Evolutionary conservation across 2,888 invertebrate species (phyloP), one percentile per base, ranked within the genome.

Genomic region (Andrena praecox): DNA sequence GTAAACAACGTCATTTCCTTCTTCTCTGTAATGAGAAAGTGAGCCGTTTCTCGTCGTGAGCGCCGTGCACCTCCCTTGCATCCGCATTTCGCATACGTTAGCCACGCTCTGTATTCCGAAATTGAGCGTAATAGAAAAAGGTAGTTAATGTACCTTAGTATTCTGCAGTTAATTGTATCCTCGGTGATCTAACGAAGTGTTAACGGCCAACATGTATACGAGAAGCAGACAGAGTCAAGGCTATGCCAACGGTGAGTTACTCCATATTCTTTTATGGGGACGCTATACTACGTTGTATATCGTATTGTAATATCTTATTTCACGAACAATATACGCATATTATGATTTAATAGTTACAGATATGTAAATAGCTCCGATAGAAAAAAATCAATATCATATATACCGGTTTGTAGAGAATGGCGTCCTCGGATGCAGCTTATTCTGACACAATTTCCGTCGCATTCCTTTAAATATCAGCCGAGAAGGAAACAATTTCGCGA

Each of bases 221-320:
- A 86, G 90, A 72, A 89, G 66, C 52, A 86, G 89, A 64, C 86
- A 74, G 69, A 89, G 31, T 60, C 89, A 84, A 73, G 75, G 69
- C 73, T 89, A 90, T 70, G 12, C 69, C 31, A 88, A 80, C 42
- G 75, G 89, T 90, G 68, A 85, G 85, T 69, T 50, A 31, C 31
- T 35, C 29, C 16, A 48, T 20, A 50, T 64, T 20, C 16, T 69
- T 42, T 48, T 7, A 67, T 0, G n/a, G 42, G 48, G 8, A 66
- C 16, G 24, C 8, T 29, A 4, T 52, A 56, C 16, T 60, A n/a
- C 20, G 35, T 48, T 31, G 35, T n/a, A 1, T 8, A 52, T 67
- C 6, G n/a, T 20, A 35, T 52, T n/a, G 8, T 29, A 59, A 24
- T 35, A 42, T 35, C 20, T 24, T 24, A 56, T 66, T 27, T 35